These are phyloP conservation scores for Microcebus ravelobensis DNA, from an alignment of 2,113 vertebrate species.

Conservation along the genomic window DNA sequence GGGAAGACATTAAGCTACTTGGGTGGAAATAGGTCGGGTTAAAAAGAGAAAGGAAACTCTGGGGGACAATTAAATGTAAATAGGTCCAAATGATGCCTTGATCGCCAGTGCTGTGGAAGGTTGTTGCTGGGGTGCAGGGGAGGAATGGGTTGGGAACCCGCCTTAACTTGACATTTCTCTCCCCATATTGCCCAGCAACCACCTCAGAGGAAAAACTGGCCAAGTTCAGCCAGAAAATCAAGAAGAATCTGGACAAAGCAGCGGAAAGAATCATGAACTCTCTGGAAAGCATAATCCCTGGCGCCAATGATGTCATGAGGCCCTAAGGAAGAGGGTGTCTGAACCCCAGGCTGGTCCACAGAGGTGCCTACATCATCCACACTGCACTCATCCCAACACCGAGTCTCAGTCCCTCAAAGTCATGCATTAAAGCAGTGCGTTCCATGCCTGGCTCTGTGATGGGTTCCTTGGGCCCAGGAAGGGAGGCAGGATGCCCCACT, in stretches of 20 bases:
- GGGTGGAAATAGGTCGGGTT: too few relatives aligned
- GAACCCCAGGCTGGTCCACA: neutral
- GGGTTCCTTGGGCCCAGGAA: neutral
- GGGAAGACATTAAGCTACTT: neutral
- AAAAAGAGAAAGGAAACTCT: neutral
- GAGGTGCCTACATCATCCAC: neutral
- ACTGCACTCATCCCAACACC: neutral
- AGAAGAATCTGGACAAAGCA: neutral
- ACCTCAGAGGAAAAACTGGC: neutral
- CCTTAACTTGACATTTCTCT: neutral
- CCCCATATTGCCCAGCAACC: constrained; percentile 4
- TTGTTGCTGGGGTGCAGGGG: fast-evolving
- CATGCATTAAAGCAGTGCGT: neutral
- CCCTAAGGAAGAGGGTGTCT: neutral
- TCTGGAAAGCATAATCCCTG: neutral
- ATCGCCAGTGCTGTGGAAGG: neutral
- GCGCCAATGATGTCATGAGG: neutral
- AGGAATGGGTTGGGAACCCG: too few relatives aligned
- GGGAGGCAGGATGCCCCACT: neutral
- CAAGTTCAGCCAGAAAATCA: neutral
- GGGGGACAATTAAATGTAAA: neutral
- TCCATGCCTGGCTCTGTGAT: neutral
- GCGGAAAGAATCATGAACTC: neutral
- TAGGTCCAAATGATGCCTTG: neutral
- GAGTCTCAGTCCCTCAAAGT: neutral